Base-by-base conservation (phyloP, 2,888 invertebrate genomes). In the Platerodrilus igneus region DNA sequence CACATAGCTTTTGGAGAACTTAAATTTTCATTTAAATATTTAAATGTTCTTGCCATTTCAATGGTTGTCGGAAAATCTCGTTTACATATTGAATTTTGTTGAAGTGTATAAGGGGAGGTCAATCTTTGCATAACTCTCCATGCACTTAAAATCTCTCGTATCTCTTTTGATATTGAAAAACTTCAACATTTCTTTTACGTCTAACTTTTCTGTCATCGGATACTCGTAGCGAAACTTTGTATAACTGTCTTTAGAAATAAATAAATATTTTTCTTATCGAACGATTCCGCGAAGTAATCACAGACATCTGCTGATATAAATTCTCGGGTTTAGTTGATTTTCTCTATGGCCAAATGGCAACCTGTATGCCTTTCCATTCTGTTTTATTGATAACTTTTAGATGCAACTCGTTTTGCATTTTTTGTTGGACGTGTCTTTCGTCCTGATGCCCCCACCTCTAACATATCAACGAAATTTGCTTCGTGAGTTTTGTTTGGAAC, bases 281-380 rank as follows among this genome's bases (percentile, higher is more conserved):
- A 25, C 3, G 25, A 25, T 9, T 25, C 25, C 2, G 2, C 27
- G 15, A 27, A 27, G 15, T 6, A 15, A 6, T 15, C 27, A n/a
- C 14, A 27, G 3, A 27, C 11, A 3, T 27, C 2, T 14, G 15
- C 14, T 5, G 6, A 27, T 2, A 27, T 5, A 7, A 27, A 27
- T n/a, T 27, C 27, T 2, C 14, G 7, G 14, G 14, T 8, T 2
- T 3, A 8, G 27, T 13, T 8, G 14, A 27, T 13, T 27, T 27
- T 17, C n/a, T 17, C 17, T 28, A 15, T 4, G 8, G 30, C 20
- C 30, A 10, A 30, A 30, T 9, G 19, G 19, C 7, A 19, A 11
- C 7, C 19, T 4, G 13, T 30, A 20, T 4, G 30, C 30, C 20
- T 30, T 30, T 5, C 20, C 20, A 30, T 30, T 17, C 20, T 4